phyloP scores from a whole-genome alignment of 2,888 invertebrate species.

The Stenotaenia linearis region DNA sequence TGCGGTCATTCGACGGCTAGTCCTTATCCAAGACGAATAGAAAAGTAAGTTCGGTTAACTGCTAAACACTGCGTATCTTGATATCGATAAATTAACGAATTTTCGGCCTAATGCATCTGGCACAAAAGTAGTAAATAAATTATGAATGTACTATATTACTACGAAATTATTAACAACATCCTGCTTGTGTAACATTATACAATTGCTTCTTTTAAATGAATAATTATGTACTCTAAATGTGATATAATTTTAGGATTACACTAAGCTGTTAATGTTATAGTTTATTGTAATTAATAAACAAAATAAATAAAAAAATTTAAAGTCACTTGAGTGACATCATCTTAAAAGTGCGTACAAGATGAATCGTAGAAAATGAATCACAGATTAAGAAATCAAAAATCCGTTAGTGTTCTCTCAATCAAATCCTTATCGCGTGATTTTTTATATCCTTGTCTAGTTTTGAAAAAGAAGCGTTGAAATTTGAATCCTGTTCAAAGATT shows the following conservation, averaged over 20 bases:
- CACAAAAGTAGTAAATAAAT: neutral
- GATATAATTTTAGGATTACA: no score
- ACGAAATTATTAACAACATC: neutral
- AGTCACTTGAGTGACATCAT: no score
- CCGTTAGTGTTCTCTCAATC: neutral
- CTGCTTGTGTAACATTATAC: neutral
- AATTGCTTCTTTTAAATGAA: neutral
- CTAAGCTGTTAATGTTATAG: no score
- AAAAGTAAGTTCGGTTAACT: constrained; percentile 55
- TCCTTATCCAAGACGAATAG: constrained; percentile 74
- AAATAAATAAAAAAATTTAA: no score
- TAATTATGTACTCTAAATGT: no score
- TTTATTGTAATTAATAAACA: neutral
- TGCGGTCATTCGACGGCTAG: constrained; percentile 77
- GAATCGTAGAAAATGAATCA: neutral
- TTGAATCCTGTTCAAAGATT: no score
- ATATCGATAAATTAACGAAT: no score
- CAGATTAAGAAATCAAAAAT: neutral
- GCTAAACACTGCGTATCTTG: neutral
- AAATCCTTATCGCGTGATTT: neutral
- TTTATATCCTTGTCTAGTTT: neutral
- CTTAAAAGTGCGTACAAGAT: neutral
- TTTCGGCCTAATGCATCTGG: no score
- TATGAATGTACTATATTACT: neutral
- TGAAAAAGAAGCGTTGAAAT: no score